phyloP scores from a whole-genome alignment of 92 coral and sea anemone species.

The Plumapathes pennacea region DNA sequence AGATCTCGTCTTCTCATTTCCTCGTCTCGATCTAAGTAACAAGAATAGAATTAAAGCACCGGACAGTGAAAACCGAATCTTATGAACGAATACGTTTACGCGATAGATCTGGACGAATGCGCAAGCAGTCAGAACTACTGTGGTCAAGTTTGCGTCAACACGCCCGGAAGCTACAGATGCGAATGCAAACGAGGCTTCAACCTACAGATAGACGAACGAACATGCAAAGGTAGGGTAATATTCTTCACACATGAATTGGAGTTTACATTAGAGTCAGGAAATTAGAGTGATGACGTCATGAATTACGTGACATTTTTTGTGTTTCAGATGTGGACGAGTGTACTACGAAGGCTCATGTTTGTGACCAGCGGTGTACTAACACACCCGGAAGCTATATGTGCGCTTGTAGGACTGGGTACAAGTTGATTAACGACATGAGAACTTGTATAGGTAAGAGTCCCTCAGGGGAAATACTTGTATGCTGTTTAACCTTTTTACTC shows the following conservation, averaged over 20 bases:
- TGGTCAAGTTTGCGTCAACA: constrained; percentile 66
- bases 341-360: constrained; percentile 37
- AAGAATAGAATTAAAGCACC: no score
- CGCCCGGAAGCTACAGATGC: constrained; percentile 65
- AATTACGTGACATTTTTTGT: no score
- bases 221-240: constrained; percentile 46
- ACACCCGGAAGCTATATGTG: constrained; percentile 67
- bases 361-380: constrained; percentile 64
- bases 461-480: no score
- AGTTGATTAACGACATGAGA: constrained; percentile 36
- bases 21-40: no score
- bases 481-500: no score
- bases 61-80: no score
- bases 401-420: constrained; percentile 56
- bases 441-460: constrained; percentile 77
- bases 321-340: constrained; percentile 74
- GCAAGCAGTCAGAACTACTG: constrained; percentile 36
- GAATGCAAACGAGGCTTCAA: constrained; percentile 56
- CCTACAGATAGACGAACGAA: constrained; percentile 35
- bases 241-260: not conserved
- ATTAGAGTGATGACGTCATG: no score
- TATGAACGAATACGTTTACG: not conserved
- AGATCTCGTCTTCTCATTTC: not conserved
- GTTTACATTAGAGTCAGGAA: no score
- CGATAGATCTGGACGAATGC: constrained; percentile 67